A percentile compares a stretch with the other conserved stretches of the same genome.
These are phyloP conservation scores for Rousettus leschenaultii DNA, from an alignment of 2,113 vertebrate species.

Conservation along the genomic window DNA sequence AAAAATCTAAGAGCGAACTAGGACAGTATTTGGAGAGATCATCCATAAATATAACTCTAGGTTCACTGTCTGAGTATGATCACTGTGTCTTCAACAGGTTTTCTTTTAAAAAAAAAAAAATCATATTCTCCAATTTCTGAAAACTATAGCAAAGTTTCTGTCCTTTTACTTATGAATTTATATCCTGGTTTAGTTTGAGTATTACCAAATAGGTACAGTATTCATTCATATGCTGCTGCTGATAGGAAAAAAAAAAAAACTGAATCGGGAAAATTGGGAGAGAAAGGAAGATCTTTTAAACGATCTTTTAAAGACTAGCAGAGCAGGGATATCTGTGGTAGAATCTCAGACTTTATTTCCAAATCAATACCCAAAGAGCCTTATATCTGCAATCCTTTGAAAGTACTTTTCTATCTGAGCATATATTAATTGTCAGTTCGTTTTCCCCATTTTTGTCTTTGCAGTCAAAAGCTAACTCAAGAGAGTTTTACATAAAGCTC, in stretches of 20 bases:
- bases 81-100: not conserved
- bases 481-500: not conserved
- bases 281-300: not conserved
- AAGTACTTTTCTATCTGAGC: not conserved
- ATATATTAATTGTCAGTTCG: not conserved
- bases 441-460: conserved; percentile 20
- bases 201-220: not conserved
- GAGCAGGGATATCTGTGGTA: not conserved
- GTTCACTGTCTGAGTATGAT: conserved; percentile 18
- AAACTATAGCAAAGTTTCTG: not conserved
- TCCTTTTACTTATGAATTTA: conserved; percentile 19
- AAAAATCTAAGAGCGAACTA: not conserved
- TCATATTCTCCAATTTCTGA: not conserved
- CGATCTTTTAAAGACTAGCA: not conserved
- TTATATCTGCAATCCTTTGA: not conserved
- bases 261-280: conserved; percentile 3
- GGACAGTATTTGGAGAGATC: not conserved
- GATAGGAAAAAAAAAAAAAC: not conserved
- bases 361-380: not conserved
- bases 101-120: not conserved
- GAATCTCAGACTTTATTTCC: not conserved
- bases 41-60: not conserved
- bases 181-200: not conserved
- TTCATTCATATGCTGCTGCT: not conserved
- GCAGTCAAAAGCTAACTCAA: conserved; percentile 23